A percentile compares a stretch with the other conserved stretches of the same genome.
Conservation (phyloP, 2,888 invertebrate species). For the Ochlodes sylvanus region DNA sequence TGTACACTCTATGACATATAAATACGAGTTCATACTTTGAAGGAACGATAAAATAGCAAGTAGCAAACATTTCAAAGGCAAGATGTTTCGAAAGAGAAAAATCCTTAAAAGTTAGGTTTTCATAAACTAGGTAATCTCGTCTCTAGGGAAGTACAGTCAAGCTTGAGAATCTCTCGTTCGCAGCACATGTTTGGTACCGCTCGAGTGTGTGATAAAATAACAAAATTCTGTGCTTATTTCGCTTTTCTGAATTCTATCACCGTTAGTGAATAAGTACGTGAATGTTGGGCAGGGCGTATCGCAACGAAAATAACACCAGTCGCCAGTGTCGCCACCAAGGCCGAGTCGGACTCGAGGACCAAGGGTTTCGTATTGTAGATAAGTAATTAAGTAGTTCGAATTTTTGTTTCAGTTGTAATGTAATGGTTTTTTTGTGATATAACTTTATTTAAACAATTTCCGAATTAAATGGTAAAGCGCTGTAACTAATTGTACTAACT, state of each 20-base stretch:
- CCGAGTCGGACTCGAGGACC: too few species aligned
- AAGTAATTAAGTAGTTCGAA: too few species aligned
- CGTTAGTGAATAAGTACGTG: neutral
- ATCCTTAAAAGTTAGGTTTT: slow-evolving; percentile 5
- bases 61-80: slow-evolving; percentile 6
- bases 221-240: slow-evolving; percentile 10
- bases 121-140: slow-evolving; percentile 10
- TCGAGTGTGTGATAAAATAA: slow-evolving; percentile 6
- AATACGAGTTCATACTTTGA: neutral
- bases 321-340: too few species aligned
- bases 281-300: too few species aligned
- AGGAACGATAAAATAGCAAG: neutral
- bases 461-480: too few species aligned
- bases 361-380: too few species aligned
- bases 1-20: neutral
- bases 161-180: slow-evolving; percentile 3
- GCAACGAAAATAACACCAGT: too few species aligned
- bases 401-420: too few species aligned
- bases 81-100: slow-evolving; percentile 7
- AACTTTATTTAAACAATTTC: too few species aligned
- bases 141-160: slow-evolving; percentile 4
- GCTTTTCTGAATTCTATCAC: neutral
- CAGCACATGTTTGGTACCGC: neutral
- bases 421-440: too few species aligned
- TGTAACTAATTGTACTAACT: too few species aligned